Base-by-base conservation (phyloP, 2,113 vertebrate species). In the Atlantisia rogersi region DNA sequence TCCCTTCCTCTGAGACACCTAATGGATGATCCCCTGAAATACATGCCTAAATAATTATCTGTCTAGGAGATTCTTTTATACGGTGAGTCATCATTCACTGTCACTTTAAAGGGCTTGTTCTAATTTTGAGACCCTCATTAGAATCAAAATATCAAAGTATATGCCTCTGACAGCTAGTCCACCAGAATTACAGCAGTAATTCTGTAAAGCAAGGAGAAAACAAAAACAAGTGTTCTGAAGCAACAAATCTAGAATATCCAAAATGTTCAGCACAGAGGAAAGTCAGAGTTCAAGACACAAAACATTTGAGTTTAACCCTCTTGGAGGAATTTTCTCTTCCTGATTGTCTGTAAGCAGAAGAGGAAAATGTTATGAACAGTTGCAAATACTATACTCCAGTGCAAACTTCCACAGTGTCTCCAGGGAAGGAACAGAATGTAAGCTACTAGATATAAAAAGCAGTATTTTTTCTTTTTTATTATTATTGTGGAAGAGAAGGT, bases 41-140 rank as follows among this genome's bases (percentile, higher is more conserved):
- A 92, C 86, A 92, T 94, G 86, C 94, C 91, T 89, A 94, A 96
- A 96, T 95, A 95, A 95, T 96, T 96, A 87, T 95, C 92, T 94
- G 83, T 96, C 94, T 95, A 79, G 88, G 67, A 96, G 83, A 94
- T 62, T 95, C 85, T 88, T 78, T 92, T 55, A 58, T 73, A 42
- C 6, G 2, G 63, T 97, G 96, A 96, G 70, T 96, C 95, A 96
- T 96, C 94, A 87, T 48, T 97, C 94, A 94, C 86, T 96, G 91
- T 96, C 95, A 94, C 77, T 63, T 35, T 65, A 95, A 96, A 96
- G 92, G 65, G 63, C 88, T 92, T 82, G 78, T 93, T 97, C 92
- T 96, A 95, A 95, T 94, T 96, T 89, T 94, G 91, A 96, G 96
- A 92, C 81, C 86, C 83, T 96, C 91, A 91, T 97, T 94, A 94